Conservation (phyloP, 2,888 invertebrate genomes). For the Latheticus oryzae region DNA sequence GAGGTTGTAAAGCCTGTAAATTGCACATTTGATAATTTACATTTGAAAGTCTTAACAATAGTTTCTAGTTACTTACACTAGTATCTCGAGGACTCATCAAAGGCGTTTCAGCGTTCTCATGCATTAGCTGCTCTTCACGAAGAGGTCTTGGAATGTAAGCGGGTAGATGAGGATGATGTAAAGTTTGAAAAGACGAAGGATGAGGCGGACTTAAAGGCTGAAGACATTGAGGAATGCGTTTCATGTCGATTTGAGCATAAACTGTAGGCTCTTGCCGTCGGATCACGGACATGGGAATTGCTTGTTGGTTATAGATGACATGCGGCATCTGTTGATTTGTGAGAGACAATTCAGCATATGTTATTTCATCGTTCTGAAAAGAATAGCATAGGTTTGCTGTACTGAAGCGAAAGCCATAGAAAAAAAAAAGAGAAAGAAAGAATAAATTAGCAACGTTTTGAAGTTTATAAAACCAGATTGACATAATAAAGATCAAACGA, state of each 20-base stretch:
- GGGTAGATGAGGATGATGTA: constrained; percentile 62
- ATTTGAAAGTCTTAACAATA: neutral
- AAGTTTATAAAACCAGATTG: too few relatives aligned
- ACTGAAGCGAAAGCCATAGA: constrained; percentile 5
- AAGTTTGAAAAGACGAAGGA: constrained; percentile 63
- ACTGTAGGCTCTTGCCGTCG: constrained; percentile 68
- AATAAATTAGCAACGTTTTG: neutral
- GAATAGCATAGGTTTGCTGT: constrained; percentile 37
- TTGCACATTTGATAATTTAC: constrained; percentile 1
- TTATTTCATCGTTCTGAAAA: constrained; percentile 68
- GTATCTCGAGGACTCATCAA: constrained; percentile 60
- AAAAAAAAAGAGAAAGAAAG: constrained; percentile 14
- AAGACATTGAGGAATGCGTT: constrained; percentile 57
- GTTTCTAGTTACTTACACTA: constrained; percentile 56
- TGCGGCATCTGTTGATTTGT: constrained; percentile 63
- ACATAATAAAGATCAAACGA: too few relatives aligned
- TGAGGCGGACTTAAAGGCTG: constrained; percentile 63
- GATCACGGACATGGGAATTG: constrained; percentile 64
- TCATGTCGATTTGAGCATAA: constrained; percentile 69
- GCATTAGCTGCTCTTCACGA: constrained; percentile 58
- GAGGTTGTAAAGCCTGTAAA: constrained; percentile 60
- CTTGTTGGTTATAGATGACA: constrained; percentile 63
- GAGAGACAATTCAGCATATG: constrained; percentile 70
- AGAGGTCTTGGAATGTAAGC: constrained; percentile 61
- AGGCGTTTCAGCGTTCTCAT: constrained; percentile 61